Conservation (phyloP, 2,888 invertebrate genomes). For the Hedychridium roseum region DNA sequence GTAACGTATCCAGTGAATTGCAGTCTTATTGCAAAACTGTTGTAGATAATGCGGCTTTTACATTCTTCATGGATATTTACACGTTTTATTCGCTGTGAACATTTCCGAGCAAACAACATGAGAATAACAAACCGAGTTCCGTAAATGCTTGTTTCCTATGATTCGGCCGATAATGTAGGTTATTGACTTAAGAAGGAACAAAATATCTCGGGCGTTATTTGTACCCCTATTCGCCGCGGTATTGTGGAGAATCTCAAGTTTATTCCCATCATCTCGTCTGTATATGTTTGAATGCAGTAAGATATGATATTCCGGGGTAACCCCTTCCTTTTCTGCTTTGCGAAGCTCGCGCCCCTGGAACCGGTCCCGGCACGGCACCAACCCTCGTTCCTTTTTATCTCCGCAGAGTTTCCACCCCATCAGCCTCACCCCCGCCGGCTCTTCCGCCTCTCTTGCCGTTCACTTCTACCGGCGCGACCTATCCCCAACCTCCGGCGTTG, state of each 20-base stretch:
- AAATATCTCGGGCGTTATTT: too few relatives aligned
- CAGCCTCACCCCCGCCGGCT: conserved; percentile 57
- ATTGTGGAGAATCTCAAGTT: conserved; percentile 55
- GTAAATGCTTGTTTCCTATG: too few relatives aligned
- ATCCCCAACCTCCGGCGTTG: conserved; percentile 36
- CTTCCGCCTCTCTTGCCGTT: conserved; percentile 34
- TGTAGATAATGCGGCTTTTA: too few relatives aligned
- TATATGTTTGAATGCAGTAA: conserved; percentile 62
- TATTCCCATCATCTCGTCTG: conserved; percentile 60
- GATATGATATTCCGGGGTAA: conserved; percentile 56
- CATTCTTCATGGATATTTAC: too few relatives aligned
- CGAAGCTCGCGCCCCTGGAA: conserved; percentile 15
- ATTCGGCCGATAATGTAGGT: too few relatives aligned
- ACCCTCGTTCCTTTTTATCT: conserved; percentile 64
- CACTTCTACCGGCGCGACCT: conserved; percentile 35
- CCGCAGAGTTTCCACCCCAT: conserved; percentile 65
- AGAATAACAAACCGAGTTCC: too few relatives aligned
- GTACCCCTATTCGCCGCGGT: conserved; percentile 38
- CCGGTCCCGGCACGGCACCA: conserved; percentile 48
- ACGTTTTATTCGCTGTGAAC: too few relatives aligned
- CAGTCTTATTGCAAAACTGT: too few relatives aligned
- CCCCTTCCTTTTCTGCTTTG: conserved; percentile 32
- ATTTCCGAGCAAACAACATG: too few relatives aligned
- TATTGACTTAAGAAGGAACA: too few relatives aligned
- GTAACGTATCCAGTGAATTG: too few relatives aligned